Evolutionary conservation across 2,797 vertebrate species (phyloP), one percentile per base, ranked within the genome.

Genomic region (Anas capensis): DNA sequence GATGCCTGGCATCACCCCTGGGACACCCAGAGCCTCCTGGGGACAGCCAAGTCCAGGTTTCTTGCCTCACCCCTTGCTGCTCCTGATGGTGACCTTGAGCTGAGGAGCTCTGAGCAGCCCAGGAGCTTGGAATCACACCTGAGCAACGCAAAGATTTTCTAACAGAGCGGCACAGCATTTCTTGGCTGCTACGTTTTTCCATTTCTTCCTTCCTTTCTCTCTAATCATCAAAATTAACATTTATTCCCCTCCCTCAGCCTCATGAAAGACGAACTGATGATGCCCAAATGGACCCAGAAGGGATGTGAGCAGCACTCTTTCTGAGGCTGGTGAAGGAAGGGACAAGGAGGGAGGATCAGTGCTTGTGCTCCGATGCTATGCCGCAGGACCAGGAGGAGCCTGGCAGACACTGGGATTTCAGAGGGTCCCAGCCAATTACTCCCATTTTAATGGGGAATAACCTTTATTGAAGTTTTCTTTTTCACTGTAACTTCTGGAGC

Each of bases 281-380:
- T 42, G 27, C 61, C 38, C 3, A 2, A 62, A 64, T 3, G 9
- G 61, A 64, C 38, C 18, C 61, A 64, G 38, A 3, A 64, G 18
- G 38, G 18, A 42, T 21, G 61, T 4, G 38, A 40, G 27, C 48
- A 24, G 48, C 48, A 49, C 61, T 21, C 61, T 64, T 29, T 31
- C 27, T 6, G 4, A 31, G 36, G 27, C 18, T 4, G 38, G 19
- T 12, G 13, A 42, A 31, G 38, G 27, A 64, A 14, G 36, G 36
- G 8, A 62, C 40, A 62, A 27, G 26, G 27, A 51, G 26, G 51
- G 27, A 53, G 27, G 51, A 17, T 53, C 27, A 0, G 51, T 51
- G 49, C 49, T 51, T 51, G 49, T 0, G 5, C 26, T 26, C 34
- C 4, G 3, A 8, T 26, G 33, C 26, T 3, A 11, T 2, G 3